Evolutionary conservation across 1,140 invertebrate species (phyloP), one percentile per base, ranked within the genome.

Genomic region (Hypsibius dujardini): DNA sequence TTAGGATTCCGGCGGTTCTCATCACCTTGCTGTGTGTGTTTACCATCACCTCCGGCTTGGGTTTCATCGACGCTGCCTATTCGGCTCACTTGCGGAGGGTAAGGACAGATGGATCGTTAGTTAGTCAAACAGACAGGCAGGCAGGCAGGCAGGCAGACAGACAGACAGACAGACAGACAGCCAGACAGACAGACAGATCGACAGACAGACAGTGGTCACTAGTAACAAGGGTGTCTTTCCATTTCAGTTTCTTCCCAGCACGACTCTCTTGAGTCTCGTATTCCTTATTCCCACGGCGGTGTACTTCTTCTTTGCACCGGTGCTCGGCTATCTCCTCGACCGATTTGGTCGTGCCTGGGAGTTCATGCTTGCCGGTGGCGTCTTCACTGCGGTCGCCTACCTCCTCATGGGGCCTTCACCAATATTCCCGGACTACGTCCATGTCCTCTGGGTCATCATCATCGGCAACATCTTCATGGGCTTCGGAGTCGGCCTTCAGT

Each of bases 401-500:
- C 42, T 67, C 7, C 62, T 67, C 7, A 67, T 67, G 62, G 62
- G 62, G 3, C 62, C 62, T 42, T 67, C 62, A 42, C 62, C 62
- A 12, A 67, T 67, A 12, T 67, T 67, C 62, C 62, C 62, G 7
- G 62, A 12, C 42, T 3, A 42, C 3, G 12, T 67, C 12, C 62
- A 67, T 42, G 7, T 7, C 3, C 62, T 67, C 7, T 67, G 62
- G 62, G 7, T 67, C 12, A 67, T 14, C 42, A 67, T 67, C 62
- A 67, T 67, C 62, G 62, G 62, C 3, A 67, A 67, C 62, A 42
- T 67, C 7, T 67, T 7, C 62, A 67, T 67, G 62, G 62, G 62
- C 62, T 42, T 67, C 62, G 62, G 62, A 3, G 62, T 67, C 7
- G 62, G 62, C 45, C 3, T 67, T 3, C 62, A 67, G 62, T 42